Percentiles rank a stretch among this genome's conserved stretches.
Conservation (phyloP, 2,113 vertebrate species). For the Sapayoa aenigma region DNA sequence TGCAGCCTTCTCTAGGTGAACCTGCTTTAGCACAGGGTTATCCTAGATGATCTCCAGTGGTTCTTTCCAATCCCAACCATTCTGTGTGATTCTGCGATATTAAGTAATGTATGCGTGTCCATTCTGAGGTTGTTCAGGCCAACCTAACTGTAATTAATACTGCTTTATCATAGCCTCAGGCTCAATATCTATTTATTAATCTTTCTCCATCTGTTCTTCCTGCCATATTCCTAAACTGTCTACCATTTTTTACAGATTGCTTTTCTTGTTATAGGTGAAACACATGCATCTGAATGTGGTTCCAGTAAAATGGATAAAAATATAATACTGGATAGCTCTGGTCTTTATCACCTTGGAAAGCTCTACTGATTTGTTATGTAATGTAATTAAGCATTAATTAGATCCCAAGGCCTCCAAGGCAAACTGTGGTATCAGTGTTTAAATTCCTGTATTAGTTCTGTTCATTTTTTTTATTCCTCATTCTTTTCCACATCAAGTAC, state of each 20-base stretch:
- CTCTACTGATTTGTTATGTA: neutral
- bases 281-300: neutral
- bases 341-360: constrained; percentile 29
- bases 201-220: neutral
- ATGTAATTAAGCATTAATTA: constrained; percentile 33
- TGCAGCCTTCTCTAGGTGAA: neutral
- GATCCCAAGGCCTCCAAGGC: neutral
- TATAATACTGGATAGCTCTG: neutral
- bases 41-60: neutral
- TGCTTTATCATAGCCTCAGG: neutral
- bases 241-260: neutral
- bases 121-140: neutral
- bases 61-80: neutral
- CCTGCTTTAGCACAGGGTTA: neutral
- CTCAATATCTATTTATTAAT: neutral
- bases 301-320: constrained; percentile 2
- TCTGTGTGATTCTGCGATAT: neutral
- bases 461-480: neutral
- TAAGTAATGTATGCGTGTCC: neutral
- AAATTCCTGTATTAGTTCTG: constrained; percentile 14
- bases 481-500: neutral
- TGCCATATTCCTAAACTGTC: neutral
- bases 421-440: constrained; percentile 11
- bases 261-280: neutral
- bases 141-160: neutral